These are phyloP conservation scores for Drosophila subobscura DNA, from an alignment of 1,140 invertebrate species.

Conservation along the genomic window DNA sequence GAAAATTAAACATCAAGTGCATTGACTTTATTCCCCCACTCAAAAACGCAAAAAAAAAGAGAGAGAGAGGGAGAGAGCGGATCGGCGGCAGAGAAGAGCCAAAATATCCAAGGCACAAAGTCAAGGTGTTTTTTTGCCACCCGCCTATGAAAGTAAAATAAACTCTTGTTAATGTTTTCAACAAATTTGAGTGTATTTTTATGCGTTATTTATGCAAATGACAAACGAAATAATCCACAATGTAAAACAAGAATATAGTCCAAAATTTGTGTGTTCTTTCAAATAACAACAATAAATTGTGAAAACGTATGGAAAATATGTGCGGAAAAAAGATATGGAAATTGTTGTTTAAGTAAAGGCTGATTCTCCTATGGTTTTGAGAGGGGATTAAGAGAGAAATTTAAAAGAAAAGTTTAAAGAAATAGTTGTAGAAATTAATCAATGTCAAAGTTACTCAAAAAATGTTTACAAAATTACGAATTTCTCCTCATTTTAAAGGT, in stretches of 20 bases:
- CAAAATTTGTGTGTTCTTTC: slow-evolving; percentile 22
- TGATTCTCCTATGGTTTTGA: slow-evolving; percentile 8
- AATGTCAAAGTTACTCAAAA: no score
- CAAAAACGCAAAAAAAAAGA: no score
- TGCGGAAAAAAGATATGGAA: neutral
- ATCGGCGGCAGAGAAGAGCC: neutral
- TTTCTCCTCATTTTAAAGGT: no score
- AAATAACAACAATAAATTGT: slow-evolving; percentile 3
- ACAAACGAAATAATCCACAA: slow-evolving; percentile 13
- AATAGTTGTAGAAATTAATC: no score
- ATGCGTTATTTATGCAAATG: slow-evolving; percentile 30
- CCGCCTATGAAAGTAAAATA: neutral
- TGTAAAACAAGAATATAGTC: slow-evolving; percentile 13
- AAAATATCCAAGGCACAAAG: slow-evolving; percentile 48
- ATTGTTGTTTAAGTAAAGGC: neutral
- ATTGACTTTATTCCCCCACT: slow-evolving; percentile 48
- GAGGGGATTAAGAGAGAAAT: no score
- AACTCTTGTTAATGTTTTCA: slow-evolving; percentile 27
- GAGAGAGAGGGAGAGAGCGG: no score
- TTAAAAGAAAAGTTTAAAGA: no score
- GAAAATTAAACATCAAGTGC: slow-evolving; percentile 51
- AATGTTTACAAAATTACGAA: no score
- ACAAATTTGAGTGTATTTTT: slow-evolving; percentile 31
- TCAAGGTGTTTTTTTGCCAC: slow-evolving; percentile 47
- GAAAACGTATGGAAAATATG: slow-evolving; percentile 4